Base-by-base conservation (phyloP, 2,113 vertebrate genomes). In the Anthoscopus minutus region DNA sequence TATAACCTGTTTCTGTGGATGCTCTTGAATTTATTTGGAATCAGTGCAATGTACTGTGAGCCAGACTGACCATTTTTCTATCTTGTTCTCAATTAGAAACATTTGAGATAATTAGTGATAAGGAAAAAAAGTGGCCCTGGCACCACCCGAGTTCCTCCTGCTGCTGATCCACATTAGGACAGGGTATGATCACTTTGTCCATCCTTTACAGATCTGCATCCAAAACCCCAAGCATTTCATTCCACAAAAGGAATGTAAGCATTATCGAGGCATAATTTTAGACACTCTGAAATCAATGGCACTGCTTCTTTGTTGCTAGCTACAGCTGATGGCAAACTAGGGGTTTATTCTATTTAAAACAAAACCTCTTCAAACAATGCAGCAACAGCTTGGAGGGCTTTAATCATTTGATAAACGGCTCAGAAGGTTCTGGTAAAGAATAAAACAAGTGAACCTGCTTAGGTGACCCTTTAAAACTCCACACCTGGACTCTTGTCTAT, bases 11-110 rank as follows among this genome's bases (percentile, higher is more conserved):
- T 94, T 81, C 86, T 92, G 10, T 20, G 61, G 88, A 93, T 71
- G 86, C 60, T 92, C 90, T 81, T 93, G 92, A 64, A 95, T 90
- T 92, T 74, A 93, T 50, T 90, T 97, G 82, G 88, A 96, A 94
- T 61, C 67, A 16, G 40, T 53, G 64, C 57, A 74, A 27, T 16
- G n/a, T 35, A 37, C 25, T 27, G 28, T 16, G 65, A 86, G 86
- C 57, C 90, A 94, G 82, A 81, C 57, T 30, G 78, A 85, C 37
- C 56, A 76, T 81, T 96, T 71, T 86, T 64, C 65, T 92, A 42
- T 71, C 86, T 71, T 88, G 60, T 81, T 90, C 86, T 90, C 88
- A 84, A 88, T 53, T 61, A 86, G 80, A 92, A 93, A 88, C 76
- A 83, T 93, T 86, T 71, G 60, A 96, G 76, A 90, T 84, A 93